Conservation (phyloP, 2,113 vertebrate species). For the Brachionichthys hirsutus region DNA sequence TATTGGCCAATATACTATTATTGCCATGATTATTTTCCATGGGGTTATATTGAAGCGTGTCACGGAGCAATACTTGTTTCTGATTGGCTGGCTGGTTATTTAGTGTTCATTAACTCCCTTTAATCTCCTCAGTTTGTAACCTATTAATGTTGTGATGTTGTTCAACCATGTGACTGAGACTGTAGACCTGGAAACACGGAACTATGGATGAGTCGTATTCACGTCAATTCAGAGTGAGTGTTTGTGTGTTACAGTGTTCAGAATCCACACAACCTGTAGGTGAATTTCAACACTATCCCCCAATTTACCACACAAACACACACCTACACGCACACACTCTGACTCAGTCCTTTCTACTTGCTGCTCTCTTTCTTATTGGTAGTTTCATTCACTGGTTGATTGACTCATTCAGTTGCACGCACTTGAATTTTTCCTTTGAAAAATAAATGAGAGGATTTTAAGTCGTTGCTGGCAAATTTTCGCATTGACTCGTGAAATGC, state of each 20-base stretch:
- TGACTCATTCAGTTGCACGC: constrained; percentile 27
- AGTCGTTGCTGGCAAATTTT: constrained; percentile 31
- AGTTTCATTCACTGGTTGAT: constrained; percentile 43
- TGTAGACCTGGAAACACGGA: constrained; percentile 2
- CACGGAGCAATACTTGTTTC: constrained; percentile 6
- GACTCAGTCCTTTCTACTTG: constrained; percentile 17
- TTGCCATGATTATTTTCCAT: too few species aligned
- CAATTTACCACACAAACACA: constrained; percentile 40
- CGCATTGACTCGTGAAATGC: constrained; percentile 12
- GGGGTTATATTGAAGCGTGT: background rate
- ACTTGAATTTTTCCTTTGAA: background rate
- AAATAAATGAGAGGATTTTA: constrained; percentile 24
- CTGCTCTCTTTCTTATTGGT: constrained; percentile 29
- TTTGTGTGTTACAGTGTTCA: constrained; percentile 20
- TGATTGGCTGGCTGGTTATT: constrained; percentile 10
- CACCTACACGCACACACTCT: background rate
- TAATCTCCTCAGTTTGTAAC: too few species aligned
- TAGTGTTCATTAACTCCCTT: constrained; percentile 2
- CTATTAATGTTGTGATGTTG: background rate
- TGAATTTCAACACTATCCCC: constrained; percentile 56
- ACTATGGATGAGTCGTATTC: constrained; percentile 8
- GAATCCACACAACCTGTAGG: constrained; percentile 50
- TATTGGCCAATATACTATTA: background rate
- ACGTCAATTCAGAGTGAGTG: too few species aligned
- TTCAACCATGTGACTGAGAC: constrained; percentile 4